phyloP scores from a whole-genome alignment of 2,888 invertebrate species.

The Blera fallax region DNA sequence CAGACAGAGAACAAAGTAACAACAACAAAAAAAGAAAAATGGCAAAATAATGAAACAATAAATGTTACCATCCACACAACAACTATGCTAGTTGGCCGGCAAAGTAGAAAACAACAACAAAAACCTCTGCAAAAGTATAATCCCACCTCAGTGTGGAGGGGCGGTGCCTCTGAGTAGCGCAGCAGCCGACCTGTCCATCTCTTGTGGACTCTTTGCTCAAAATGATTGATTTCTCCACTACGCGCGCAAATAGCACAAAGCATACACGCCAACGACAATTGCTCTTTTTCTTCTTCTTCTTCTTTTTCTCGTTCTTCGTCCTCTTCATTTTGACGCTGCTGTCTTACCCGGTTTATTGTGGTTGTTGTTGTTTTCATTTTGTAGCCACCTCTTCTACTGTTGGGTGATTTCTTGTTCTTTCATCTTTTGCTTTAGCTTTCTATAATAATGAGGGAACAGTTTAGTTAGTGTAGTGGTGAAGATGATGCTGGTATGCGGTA shows the following conservation, averaged over 20 bases:
- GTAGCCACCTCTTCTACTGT: slow-evolving; percentile 29
- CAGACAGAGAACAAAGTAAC: not conserved
- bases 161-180: slow-evolving; percentile 57
- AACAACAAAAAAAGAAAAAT: no score
- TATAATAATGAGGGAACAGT: not conserved
- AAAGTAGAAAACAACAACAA: slow-evolving; percentile 8
- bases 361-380: not conserved
- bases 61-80: slow-evolving; percentile 4
- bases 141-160: slow-evolving; percentile 46
- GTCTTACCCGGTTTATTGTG: not conserved
- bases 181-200: slow-evolving; percentile 67
- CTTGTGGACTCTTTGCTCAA: slow-evolving; percentile 39
- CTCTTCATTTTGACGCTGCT: not conserved
- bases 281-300: not conserved
- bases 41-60: slow-evolving; percentile 28
- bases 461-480: slow-evolving; percentile 1
- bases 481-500: not conserved
- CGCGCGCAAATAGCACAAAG: not conserved
- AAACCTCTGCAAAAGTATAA: slow-evolving; percentile 8
- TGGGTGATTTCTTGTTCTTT: slow-evolving; percentile 21
- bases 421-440: not conserved
- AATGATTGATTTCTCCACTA: slow-evolving; percentile 70
- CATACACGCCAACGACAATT: not conserved
- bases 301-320: slow-evolving; percentile 5
- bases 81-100: slow-evolving; percentile 1